Evolutionary conservation across 35 echinoderm and acorn worm genomes (phyloP).

Genomic region (Ophiothrix spiculata): DNA sequence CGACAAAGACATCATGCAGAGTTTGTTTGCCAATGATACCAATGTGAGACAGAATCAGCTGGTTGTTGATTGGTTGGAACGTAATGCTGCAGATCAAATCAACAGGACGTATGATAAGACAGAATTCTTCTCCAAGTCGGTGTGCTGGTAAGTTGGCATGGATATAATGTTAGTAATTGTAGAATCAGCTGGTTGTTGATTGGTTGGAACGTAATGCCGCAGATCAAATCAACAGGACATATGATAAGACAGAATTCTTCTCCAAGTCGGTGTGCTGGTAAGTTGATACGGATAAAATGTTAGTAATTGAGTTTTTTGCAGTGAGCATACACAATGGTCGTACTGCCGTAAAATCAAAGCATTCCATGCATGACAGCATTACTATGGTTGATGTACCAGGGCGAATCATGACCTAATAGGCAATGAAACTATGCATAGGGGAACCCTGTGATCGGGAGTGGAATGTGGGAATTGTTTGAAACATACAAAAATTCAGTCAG

Average conservation of each 20-base stretch:
- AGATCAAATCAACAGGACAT: conserved; percentile 48
- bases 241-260: conserved; percentile 84
- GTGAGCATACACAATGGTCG: no score
- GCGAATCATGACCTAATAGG: no score
- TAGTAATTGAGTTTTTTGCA: no score
- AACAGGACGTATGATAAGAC: conserved; percentile 59
- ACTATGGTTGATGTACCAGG: no score
- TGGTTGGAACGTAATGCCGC: conserved; percentile 81
- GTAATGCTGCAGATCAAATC: conserved; percentile 60
- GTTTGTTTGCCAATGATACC: conserved; percentile 47
- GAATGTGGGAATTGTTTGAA: no score
- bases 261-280: conserved; percentile 94
- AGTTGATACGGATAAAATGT: no score
- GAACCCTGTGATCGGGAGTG: no score
- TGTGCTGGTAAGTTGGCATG: conserved; percentile 90
- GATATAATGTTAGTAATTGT: no score
- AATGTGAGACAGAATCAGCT: conserved; percentile 80
- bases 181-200: conserved; percentile 77
- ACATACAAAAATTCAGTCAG: no score
- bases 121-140: conserved; percentile 85
- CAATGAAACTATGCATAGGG: no score
- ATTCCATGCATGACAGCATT: no score
- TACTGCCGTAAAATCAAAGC: no score
- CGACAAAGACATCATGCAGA: conserved; percentile 62
- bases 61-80: conserved; percentile 90